phyloP scores from a whole-genome alignment of 2,797 vertebrate genomes.

The Peromyscus nudipes region DNA sequence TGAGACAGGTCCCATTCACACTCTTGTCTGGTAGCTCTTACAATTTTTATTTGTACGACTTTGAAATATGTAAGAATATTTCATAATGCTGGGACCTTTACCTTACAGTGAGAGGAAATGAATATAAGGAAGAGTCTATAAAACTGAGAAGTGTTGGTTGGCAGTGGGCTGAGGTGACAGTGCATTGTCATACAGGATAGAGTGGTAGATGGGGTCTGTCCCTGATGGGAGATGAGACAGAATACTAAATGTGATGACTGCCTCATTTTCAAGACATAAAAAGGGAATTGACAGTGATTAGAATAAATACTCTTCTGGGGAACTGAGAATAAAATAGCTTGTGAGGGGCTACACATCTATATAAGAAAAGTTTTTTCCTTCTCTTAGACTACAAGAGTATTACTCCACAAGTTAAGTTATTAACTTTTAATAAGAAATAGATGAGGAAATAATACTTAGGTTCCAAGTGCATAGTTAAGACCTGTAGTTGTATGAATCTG shows the following conservation, averaged over 20 bases:
- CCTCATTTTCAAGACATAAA: background rate
- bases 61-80: background rate
- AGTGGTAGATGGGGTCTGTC: background rate
- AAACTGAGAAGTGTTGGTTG: background rate
- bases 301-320: background rate
- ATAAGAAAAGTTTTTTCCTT: background rate
- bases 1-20: background rate
- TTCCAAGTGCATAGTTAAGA: background rate
- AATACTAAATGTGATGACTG: background rate
- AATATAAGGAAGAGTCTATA: background rate
- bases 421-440: background rate
- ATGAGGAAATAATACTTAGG: background rate
- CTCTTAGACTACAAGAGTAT: background rate
- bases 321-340: background rate
- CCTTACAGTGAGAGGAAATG: background rate
- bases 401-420: background rate
- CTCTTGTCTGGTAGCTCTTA: background rate
- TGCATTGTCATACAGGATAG: background rate
- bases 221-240: background rate
- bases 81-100: background rate
- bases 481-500: background rate
- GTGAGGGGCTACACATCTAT: too few relatives aligned
- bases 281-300: background rate
- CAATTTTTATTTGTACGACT: background rate
- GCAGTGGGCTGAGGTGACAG: background rate